phyloP scores from a whole-genome alignment of 1,140 invertebrate species.

The Chironomus striatipennis region DNA sequence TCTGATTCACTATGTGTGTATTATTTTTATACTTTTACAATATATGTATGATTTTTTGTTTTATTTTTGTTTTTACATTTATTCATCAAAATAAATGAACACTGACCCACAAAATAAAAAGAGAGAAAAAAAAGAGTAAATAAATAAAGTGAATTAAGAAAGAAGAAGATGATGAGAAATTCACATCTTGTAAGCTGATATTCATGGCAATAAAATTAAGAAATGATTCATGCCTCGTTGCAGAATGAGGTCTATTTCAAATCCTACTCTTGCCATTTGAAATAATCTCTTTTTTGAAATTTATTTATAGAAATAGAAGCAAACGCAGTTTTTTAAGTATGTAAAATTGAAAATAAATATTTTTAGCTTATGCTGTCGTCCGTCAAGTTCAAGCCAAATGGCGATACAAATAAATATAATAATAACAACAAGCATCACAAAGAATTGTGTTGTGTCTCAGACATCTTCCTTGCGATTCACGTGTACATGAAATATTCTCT shows the following conservation, averaged over 20 bases:
- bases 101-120: not conserved
- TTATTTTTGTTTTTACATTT: not conserved
- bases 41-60: not conserved
- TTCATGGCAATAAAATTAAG: not conserved
- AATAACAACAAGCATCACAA: not conserved
- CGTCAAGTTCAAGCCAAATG: not conserved
- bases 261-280: not conserved
- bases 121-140: not conserved
- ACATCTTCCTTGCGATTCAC: not conserved
- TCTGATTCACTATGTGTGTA: not conserved
- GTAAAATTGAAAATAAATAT: constrained; percentile 8
- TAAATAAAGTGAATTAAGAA: not conserved
- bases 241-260: constrained; percentile 1
- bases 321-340: not conserved
- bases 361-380: not conserved
- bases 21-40: not conserved
- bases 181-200: not conserved
- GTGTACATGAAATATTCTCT: not conserved
- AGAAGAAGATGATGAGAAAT: not conserved
- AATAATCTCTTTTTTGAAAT: too few relatives aligned
- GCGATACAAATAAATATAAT: not conserved
- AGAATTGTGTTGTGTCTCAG: not conserved
- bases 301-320: not conserved
- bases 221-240: not conserved
- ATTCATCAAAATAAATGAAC: constrained; percentile 7